Conservation (phyloP, 1,140 invertebrate genomes). For the Heliconius hermathena region DNA sequence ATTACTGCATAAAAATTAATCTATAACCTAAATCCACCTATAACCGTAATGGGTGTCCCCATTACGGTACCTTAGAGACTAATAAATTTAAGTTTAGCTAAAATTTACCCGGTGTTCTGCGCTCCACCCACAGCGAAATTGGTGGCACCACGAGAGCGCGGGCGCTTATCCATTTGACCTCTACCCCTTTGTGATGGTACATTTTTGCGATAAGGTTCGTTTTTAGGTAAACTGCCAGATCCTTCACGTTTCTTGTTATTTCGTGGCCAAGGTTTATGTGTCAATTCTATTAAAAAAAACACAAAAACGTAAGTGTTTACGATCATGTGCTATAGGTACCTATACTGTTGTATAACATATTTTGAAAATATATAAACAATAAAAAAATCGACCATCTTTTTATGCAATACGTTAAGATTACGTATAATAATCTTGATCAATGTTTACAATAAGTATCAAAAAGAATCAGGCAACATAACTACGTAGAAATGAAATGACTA, state of each 20-base stretch:
- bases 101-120: slow-evolving; percentile 85
- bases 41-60: too few relatives aligned
- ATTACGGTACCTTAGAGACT: background rate
- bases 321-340: background rate
- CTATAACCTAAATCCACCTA: too few relatives aligned
- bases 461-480: background rate
- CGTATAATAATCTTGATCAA: background rate
- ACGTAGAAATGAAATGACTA: slow-evolving; percentile 16
- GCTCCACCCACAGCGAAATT: slow-evolving; percentile 84
- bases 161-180: slow-evolving; percentile 87
- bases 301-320: background rate
- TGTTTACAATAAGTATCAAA: background rate
- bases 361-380: background rate
- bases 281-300: slow-evolving; percentile 54
- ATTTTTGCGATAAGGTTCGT: slow-evolving; percentile 79
- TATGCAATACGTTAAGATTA: background rate
- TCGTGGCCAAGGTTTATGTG: slow-evolving; percentile 84
- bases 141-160: slow-evolving; percentile 86
- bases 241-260: slow-evolving; percentile 85
- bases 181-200: slow-evolving; percentile 58
- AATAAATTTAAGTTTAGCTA: background rate
- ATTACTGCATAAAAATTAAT: too few relatives aligned
- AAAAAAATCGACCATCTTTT: background rate
- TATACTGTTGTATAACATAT: background rate
- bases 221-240: slow-evolving; percentile 82